Conservation (phyloP, 2,888 invertebrate species). For the Acrocera orbiculus region DNA sequence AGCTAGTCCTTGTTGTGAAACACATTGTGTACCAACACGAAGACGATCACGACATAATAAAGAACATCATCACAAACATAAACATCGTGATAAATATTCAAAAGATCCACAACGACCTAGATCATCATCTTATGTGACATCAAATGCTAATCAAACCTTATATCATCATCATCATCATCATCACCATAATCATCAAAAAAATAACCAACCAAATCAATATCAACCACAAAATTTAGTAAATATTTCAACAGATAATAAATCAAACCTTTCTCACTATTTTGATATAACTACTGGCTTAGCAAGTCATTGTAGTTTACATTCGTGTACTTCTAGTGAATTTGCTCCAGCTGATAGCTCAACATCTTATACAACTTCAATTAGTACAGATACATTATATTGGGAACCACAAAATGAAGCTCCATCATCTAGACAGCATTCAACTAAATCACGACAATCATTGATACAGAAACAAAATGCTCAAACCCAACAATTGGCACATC, state of each 20-base stretch:
- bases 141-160: constrained; percentile 19
- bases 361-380: constrained; percentile 69
- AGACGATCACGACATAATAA: constrained; percentile 38
- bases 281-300: constrained; percentile 50
- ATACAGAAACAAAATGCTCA: constrained; percentile 25
- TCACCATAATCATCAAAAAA: constrained; percentile 26
- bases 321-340: constrained; percentile 59
- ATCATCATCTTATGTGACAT: constrained; percentile 22
- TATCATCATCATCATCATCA: constrained; percentile 18
- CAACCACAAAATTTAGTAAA: constrained; percentile 32
- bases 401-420: constrained; percentile 36
- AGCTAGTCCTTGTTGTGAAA: constrained; percentile 73
- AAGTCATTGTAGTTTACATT: constrained; percentile 66
- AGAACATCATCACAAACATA: constrained; percentile 37
- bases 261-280: constrained; percentile 40
- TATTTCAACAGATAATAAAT: constrained; percentile 17
- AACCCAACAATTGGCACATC: constrained; percentile 31
- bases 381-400: constrained; percentile 77
- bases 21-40: constrained; percentile 60
- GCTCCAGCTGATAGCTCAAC: constrained; percentile 55
- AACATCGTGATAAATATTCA: constrained; percentile 35
- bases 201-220: constrained; percentile 24
- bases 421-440: constrained; percentile 36
- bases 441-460: constrained; percentile 41
- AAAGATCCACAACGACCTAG: constrained; percentile 22